Conservation (phyloP, 2,113 vertebrate species). For the Syngnathus floridae region DNA sequence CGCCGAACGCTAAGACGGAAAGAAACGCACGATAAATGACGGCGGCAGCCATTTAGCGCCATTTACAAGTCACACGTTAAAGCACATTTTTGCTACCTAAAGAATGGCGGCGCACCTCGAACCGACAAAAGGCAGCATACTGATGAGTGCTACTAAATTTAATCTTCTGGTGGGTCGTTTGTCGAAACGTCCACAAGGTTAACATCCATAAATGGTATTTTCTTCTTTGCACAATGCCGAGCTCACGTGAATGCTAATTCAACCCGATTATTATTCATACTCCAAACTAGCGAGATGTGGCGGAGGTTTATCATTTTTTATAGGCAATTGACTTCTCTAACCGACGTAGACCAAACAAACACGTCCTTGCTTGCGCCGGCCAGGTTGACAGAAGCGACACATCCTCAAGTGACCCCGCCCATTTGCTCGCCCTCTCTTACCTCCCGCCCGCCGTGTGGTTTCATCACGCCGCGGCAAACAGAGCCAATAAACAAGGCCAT, state of each 20-base stretch:
- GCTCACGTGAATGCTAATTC: neutral
- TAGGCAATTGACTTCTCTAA: neutral
- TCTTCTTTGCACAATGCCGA: neutral
- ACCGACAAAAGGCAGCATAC: neutral
- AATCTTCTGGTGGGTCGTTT: neutral
- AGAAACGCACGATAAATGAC: conserved; percentile 14
- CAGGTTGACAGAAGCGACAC: conserved; percentile 9
- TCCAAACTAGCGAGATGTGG: neutral
- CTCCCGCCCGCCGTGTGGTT: conserved; percentile 38
- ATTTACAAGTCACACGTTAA: conserved; percentile 26
- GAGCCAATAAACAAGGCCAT: conserved; percentile 60
- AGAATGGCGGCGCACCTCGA: neutral
- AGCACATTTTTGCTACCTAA: conserved; percentile 1
- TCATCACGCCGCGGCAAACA: conserved; percentile 45
- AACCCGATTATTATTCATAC: conserved; percentile 1
- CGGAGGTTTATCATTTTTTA: conserved; percentile 1
- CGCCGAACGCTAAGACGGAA: conserved; percentile 10
- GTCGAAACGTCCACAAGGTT: neutral
- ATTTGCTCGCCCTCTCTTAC: conserved; percentile 33
- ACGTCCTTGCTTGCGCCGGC: neutral
- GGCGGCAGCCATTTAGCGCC: conserved; percentile 7
- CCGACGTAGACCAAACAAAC: neutral
- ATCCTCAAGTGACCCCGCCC: conserved; percentile 7
- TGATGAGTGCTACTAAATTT: neutral
- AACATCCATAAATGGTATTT: conserved; percentile 1